Base-by-base conservation (phyloP, 2,888 invertebrate species). In the Thyatira batis region DNA sequence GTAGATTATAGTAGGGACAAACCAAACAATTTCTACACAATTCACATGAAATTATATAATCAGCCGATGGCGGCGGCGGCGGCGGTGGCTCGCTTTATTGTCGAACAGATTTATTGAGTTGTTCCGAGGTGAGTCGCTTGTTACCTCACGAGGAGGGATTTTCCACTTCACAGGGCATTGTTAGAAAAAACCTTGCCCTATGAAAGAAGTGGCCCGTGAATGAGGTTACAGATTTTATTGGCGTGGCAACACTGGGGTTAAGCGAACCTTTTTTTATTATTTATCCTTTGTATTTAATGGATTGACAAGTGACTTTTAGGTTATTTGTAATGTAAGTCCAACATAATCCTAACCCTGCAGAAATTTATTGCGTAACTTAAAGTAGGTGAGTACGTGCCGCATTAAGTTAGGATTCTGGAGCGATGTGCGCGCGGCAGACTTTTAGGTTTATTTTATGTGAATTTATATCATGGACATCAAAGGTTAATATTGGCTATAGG, bases 71-170 rank as follows among this genome's bases (percentile, higher is more conserved):
- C n/a, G n/a, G n/a, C n/a, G n/a, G n/a, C n/a, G n/a, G n/a, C n/a
- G n/a, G n/a, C n/a, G n/a, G n/a, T n/a, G n/a, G 46, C 13, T 25
- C n/a, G 23, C 25, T 46, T 20, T 20, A 27, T 28, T 27, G 17
- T 25, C 48, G 48, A 67, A 56, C 61, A 65, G 63, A 70, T 73
- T 73, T 75, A 75, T 73, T 63, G 63, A 69, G 76, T 67, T 67
- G 67, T 70, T 58, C 53, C 49, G 45, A 49, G 51, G 39, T 39
- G 17, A 39, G 39, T 39, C 17, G 58, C 65, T 69, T 65, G 63
- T 65, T 67, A 69, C 68, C 58, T 62, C 59, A 58, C 58, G 58
- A 58, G 55, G 54, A 55, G 60, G 65, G 63, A 61, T 73, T 66
- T 71, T 63, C 57, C 63, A 61, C 69, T 61, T 57, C 53, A 57